These are phyloP conservation scores for Pseudorectes ferrugineus DNA, from an alignment of 2,113 vertebrate genomes.

Conservation along the genomic window DNA sequence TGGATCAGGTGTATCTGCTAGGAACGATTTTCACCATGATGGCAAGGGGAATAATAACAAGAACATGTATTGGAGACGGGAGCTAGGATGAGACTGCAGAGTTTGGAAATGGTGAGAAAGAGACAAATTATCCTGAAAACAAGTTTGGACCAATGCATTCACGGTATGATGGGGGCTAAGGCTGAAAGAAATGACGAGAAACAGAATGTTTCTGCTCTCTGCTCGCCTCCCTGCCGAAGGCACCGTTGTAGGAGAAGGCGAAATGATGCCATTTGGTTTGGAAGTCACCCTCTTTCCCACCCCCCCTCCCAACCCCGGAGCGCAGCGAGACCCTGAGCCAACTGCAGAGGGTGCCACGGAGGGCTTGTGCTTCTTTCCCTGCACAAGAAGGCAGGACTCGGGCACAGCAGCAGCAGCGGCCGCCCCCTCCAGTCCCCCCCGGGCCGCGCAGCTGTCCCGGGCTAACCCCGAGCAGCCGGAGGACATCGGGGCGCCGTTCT, in stretches of 20 bases:
- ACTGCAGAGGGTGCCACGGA: background rate
- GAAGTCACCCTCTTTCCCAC: background rate
- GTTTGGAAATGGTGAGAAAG: background rate
- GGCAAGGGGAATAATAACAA: background rate
- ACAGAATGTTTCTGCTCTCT: background rate
- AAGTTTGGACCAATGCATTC: background rate
- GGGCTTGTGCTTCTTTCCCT: background rate
- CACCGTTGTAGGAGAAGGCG: background rate
- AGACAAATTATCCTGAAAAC: background rate
- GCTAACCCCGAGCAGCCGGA: background rate
- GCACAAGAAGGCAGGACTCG: background rate
- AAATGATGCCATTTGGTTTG: background rate
- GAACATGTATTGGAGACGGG: fast-evolving
- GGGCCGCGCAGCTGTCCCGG: background rate
- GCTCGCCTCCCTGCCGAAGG: background rate
- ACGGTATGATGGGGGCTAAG: background rate
- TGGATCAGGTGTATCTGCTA: background rate
- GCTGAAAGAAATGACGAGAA: background rate
- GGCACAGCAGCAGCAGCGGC: background rate
- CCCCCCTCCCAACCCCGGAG: background rate
- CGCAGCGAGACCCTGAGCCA: background rate
- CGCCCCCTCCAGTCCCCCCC: background rate
- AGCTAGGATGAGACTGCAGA: background rate
- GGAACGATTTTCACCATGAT: background rate
- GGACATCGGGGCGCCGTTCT: background rate